These are phyloP conservation scores for Adelognathus sp. DNA, from an alignment of 2,888 invertebrate genomes.

Conservation along the genomic window DNA sequence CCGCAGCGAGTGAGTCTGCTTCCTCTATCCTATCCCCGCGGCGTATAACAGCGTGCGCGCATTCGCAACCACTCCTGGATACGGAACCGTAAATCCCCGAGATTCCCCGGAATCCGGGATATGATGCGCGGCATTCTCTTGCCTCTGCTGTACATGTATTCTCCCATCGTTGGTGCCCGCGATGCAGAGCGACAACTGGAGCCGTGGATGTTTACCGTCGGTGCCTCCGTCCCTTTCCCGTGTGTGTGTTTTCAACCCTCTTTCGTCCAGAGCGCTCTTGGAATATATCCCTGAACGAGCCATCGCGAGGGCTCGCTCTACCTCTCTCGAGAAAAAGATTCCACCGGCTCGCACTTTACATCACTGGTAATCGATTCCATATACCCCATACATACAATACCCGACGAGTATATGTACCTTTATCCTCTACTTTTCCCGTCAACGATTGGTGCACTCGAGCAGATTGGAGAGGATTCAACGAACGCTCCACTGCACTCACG, in stretches of 20 bases:
- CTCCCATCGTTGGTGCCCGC: not conserved
- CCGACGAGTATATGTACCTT: slow-evolving; percentile 10
- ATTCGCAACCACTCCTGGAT: slow-evolving; percentile 25
- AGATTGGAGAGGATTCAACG: slow-evolving; percentile 41
- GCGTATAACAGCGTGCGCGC: slow-evolving; percentile 25
- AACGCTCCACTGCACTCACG: slow-evolving; percentile 30
- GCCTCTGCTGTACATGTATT: too few species aligned
- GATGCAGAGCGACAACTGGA: slow-evolving; percentile 23
- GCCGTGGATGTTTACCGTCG: slow-evolving; percentile 39
- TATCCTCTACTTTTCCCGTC: slow-evolving; percentile 29
- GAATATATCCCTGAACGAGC: slow-evolving; percentile 7
- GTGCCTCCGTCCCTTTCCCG: not conserved
- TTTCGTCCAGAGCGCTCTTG: not conserved
- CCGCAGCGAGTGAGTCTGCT: not conserved
- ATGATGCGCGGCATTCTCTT: slow-evolving; percentile 12
- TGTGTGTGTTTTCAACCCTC: slow-evolving; percentile 34
- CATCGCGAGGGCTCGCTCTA: too few species aligned
- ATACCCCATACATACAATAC: not conserved
- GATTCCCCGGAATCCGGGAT: slow-evolving; percentile 50
- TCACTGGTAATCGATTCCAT: slow-evolving; percentile 48
- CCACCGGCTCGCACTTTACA: slow-evolving; percentile 38
- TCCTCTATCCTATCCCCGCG: not conserved
- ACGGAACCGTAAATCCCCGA: slow-evolving; percentile 52
- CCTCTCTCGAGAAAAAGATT: slow-evolving; percentile 30
- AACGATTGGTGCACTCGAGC: slow-evolving; percentile 45